Conservation (phyloP, 2,797 vertebrate genomes). For the Malurus leucopterus region DNA sequence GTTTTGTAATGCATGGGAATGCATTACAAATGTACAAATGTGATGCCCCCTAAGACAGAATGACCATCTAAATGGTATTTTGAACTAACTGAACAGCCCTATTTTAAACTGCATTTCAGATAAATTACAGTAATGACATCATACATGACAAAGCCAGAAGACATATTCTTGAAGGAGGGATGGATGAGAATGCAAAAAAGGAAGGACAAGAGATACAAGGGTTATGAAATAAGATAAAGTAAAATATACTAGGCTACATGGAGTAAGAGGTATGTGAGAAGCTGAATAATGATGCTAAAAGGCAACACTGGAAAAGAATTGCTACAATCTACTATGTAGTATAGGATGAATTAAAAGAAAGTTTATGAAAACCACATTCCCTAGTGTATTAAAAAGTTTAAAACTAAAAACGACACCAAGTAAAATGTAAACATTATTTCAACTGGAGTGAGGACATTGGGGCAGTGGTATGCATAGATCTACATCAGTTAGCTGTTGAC, state of each 20-base stretch:
- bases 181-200: neutral
- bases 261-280: neutral
- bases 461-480: neutral
- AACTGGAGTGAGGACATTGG: neutral
- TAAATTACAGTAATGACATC: neutral
- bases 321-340: neutral
- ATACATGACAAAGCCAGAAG: neutral
- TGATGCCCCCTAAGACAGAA: neutral
- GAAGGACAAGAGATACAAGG: neutral
- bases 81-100: neutral
- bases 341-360: neutral
- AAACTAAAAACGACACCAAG: neutral
- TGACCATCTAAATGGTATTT: neutral
- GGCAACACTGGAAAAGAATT: neutral
- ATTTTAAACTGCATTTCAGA: neutral
- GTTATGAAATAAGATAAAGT: neutral
- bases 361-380: neutral
- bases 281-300: neutral
- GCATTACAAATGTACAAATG: too few relatives aligned
- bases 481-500: neutral
- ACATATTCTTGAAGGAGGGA: neutral
- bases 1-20: neutral
- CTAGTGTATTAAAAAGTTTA: neutral
- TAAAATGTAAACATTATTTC: neutral
- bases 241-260: constrained; percentile 23